Evolutionary conservation across 2,888 invertebrate species (phyloP), one percentile per base, ranked within the genome.

Genomic region (Desoria tigrina): DNA sequence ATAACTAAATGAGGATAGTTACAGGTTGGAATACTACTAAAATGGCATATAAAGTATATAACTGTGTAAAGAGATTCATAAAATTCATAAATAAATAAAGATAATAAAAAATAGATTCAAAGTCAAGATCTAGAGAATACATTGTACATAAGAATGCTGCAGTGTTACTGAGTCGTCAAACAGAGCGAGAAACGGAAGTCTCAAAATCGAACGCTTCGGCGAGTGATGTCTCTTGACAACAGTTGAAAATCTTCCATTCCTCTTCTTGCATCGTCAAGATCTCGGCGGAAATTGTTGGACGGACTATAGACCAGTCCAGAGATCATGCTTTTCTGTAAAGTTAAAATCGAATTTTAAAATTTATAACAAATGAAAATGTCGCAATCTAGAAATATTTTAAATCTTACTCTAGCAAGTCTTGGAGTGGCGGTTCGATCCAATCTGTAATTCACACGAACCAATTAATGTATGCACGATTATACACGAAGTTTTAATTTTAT

Each of bases 191-290:
- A n/a, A n/a, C n/a, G n/a, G n/a, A n/a, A n/a, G n/a, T n/a, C 11
- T 71, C 60, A 74, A 54, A 71, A 74, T 1, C 73, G 71, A 42
- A 74, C 71, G 42, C 69, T 71, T 55, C 68, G 62, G 2, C 71
- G 59, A 3, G 69, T 70, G n/a, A 71, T 66, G 42, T 74, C 70
- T 3, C 71, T 42, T 11, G 71, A 64, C 11, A 71, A 14, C 9
- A 73, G 58, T 9, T 71, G 69, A 32, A 71, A 67, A 58, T 73
- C 65, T 37, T 62, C 63, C 61, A 71, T 55, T 37, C 69, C 71
- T 18, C 56, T 49, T 37, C 63, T 37, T 2, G 66, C 68, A 2
- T 66, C 71, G 3, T 51, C 57, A 11, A 69, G 54, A 42, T 69
- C 71, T 7, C 59, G 59, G 14, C 64, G 55, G 39, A 73, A 69